Base-by-base conservation (phyloP, 1,140 invertebrate species). In the Ceratosolen solmsi region DNA sequence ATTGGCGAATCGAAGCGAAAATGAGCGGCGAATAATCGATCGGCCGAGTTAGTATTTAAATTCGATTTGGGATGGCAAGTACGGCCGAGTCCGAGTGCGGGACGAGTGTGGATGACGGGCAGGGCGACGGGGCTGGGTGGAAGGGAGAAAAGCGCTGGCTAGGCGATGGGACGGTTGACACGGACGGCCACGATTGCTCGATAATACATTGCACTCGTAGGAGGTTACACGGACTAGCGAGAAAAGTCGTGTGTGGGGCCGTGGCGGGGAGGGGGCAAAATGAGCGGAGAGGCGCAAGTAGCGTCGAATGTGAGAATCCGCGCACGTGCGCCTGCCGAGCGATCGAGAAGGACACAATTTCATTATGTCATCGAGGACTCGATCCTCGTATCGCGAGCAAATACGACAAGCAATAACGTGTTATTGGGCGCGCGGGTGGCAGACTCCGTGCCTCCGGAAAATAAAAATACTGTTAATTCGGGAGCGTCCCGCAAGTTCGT, bases 71-170 rank as follows among this genome's bases (percentile, higher is more conserved):
- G n/a, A n/a, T n/a, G n/a, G n/a, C n/a, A n/a, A n/a, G n/a, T n/a
- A n/a, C n/a, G n/a, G n/a, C n/a, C n/a, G n/a, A n/a, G n/a, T n/a
- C n/a, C n/a, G n/a, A n/a, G n/a, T n/a, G n/a, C n/a, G n/a, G n/a
- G n/a, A n/a, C n/a, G n/a, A n/a, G n/a, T n/a, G n/a, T n/a, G n/a
- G n/a, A n/a, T n/a, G n/a, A n/a, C n/a, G n/a, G n/a, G n/a, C n/a
- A n/a, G n/a, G n/a, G n/a, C n/a, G n/a, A n/a, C n/a, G n/a, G n/a
- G n/a, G n/a, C n/a, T n/a, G n/a, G n/a, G n/a, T n/a, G n/a, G n/a
- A n/a, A n/a, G n/a, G 73, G 79, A 70, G 80, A 86, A 80, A 25
- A 60, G 27, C n/a, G 8, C 7, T 60, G 15, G 22, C 58, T n/a
- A 30, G 1, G 58, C 27, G 27, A 2, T 4, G 3, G 58, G 30